Base-by-base conservation (phyloP, 2,888 invertebrate genomes). In the Volucella inflata region DNA sequence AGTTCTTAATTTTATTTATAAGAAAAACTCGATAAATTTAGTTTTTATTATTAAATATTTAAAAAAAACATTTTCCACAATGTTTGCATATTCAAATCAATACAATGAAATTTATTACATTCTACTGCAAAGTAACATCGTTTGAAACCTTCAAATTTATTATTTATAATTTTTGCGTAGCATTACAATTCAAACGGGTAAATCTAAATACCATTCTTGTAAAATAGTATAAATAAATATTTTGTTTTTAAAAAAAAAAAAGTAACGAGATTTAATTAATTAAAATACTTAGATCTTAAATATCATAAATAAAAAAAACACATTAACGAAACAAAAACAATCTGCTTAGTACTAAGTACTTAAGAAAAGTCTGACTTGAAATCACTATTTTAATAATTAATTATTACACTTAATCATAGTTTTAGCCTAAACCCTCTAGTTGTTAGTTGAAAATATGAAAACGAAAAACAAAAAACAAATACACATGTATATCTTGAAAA, bases 281-380 rank as follows among this genome's bases (percentile, higher is more conserved):
- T 30, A 30, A 30, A 30, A 30, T 30, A 30, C 30, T 30, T 30
- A 30, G 30, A 30, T 6, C 30, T 30, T 57, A 30, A 48, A 55
- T 42, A 11, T 48, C n/a, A 44, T 21, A 55, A 12, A 12, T 30
- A 57, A 48, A 38, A n/a, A 1, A 57, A 70, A 57, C 11, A 30
- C 30, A 30, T n/a, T 53, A 30, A 70, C 64, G 62, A 76, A 65
- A 72, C 46, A 77, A 55, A 30, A 65, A 77, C 82, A 83, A 83
- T 83, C 67, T 70, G 46, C 78, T 78, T 83, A 74, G 72, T 59
- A 74, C 62, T 83, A 67, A 71, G 80, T 76, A 71, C 71, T 76
- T 85, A 71, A 70, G 30, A 30, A 85, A 85, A 85, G 84, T 85
- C 84, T 85, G 84, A 76, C 46, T 76, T 21, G 67, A 75, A 80